Evolutionary conservation across 2,888 invertebrate species (phyloP), one percentile per base, ranked within the genome.

Genomic region (Meteorus cinctellus): DNA sequence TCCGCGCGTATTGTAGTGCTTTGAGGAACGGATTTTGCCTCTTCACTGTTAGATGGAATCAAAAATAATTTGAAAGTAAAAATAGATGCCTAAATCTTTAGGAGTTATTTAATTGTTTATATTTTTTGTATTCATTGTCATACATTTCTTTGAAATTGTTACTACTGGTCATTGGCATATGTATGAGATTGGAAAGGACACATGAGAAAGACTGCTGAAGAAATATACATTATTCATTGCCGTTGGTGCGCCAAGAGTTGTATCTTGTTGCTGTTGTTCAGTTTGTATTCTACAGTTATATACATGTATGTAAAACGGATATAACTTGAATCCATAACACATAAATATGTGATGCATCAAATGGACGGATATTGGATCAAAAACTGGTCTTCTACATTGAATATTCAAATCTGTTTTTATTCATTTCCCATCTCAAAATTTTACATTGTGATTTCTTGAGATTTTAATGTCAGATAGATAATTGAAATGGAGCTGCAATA

Each of bases 191-290:
- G 55, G 19, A 55, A 8, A 19, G 19, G 5, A 55, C 55, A 19
- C 4, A 55, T 55, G 55, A 19, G 19, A 55, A 55, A 55, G 55
- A 55, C 19, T 55, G 55, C 24, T 55, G n/a, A 8, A 55, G 19
- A 55, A 19, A 19, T 6, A 55, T 55, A 19, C 55, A 55, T 55
- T 55, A 55, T 55, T 55, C 55, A 55, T 55, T 19, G 8, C n/a
- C 24, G 19, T 48, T 19, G 24, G 19, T 55, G 8, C 8, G 6
- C 19, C 55, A 19, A 19, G 48, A 48, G 10, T 19, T 19, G 55
- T 55, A 55, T 55, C 19, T 55, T 55, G 24, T 55, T 55, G 19
- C 55, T 55, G 55, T 55, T 55, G 19, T 19, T 55, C 55, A 55
- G 55, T 1, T 19, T 24, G 19, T n/a, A 48, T 48, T n/a, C 2